Evolutionary conservation across 2,888 invertebrate genomes (phyloP), one percentile per base, ranked within the genome.

Genomic region (Ditula angustiorana): DNA sequence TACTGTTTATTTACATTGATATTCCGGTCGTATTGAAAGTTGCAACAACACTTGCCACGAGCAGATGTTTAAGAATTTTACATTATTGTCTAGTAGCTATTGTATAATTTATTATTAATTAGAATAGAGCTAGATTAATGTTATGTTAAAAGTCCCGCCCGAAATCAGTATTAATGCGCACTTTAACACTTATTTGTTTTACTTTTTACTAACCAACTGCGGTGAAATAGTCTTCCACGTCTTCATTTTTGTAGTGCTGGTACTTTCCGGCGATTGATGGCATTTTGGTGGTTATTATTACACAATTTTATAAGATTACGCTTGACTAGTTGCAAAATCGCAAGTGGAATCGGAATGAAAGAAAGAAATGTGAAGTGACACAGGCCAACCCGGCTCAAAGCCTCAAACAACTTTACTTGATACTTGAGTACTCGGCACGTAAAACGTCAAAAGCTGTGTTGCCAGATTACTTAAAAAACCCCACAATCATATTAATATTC

Each of bases 141-240:
- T n/a, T n/a, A n/a, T n/a, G n/a, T n/a, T n/a, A n/a, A n/a, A n/a
- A n/a, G n/a, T n/a, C n/a, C n/a, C n/a, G n/a, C n/a, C n/a, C n/a
- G n/a, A n/a, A n/a, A n/a, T n/a, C n/a, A n/a, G n/a, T n/a, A n/a
- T n/a, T n/a, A n/a, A n/a, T n/a, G n/a, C n/a, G n/a, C n/a, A n/a
- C n/a, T n/a, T n/a, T n/a, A n/a, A n/a, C n/a, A n/a, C 26, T 41
- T 41, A 41, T 19, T 41, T 19, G 19, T 19, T 37, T 28, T n/a
- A 28, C 16, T 33, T 46, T 28, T 24, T 67, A 84, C 93, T 81
- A 85, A 95, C 95, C 95, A 69, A 95, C 85, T 57, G 94, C 94
- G 77, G 88, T 88, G 73, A 94, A 95, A 79, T 95, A 95, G 68
- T 94, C 94, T 63, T 95, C 95, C 73, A 95, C 85, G 81, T 95